A percentile compares a stretch with the other conserved stretches of the same genome.
These are phyloP conservation scores for Pangasius larnaudii DNA, from an alignment of 2,797 vertebrate genomes.

Conservation along the genomic window DNA sequence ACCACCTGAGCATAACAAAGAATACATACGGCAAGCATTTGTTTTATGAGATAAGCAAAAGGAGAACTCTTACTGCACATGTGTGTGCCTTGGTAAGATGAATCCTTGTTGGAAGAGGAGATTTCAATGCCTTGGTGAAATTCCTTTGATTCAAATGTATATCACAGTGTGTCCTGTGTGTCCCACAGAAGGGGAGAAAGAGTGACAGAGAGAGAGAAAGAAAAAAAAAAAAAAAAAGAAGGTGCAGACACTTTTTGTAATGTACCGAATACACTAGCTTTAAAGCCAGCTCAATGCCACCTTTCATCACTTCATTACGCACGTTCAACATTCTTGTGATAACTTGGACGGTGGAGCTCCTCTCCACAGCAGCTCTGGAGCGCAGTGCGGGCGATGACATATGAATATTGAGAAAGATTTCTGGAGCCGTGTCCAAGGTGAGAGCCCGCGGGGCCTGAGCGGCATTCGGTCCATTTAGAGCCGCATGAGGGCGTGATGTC, in stretches of 20 bases:
- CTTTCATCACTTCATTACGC: conserved; percentile 59
- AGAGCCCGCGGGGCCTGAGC: conserved; percentile 29
- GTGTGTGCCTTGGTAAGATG: not conserved
- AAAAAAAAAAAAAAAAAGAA: not conserved
- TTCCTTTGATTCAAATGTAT: conserved; percentile 8
- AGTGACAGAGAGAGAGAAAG: not conserved
- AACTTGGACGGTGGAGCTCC: conserved; percentile 50
- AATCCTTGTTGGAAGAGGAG: not conserved
- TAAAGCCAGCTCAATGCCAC: conserved; percentile 31
- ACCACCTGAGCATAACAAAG: conserved; percentile 38
- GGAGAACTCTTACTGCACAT: not conserved
- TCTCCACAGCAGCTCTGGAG: conserved; percentile 50
- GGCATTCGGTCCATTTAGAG: conserved; percentile 39
- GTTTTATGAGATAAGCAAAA: not conserved
- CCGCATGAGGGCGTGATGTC: conserved; percentile 45
- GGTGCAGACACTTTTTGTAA: not conserved
- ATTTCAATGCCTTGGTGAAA: not conserved
- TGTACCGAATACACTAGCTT: conserved; percentile 1
- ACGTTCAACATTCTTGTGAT: conserved; percentile 60
- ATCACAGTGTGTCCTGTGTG: not conserved
- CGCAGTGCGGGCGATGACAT: conserved; percentile 53
- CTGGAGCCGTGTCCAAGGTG: conserved; percentile 44
- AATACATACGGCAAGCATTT: not conserved
- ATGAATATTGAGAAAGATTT: conserved; percentile 54
- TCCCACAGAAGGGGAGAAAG: not conserved